phyloP scores from a whole-genome alignment of 2,797 vertebrate species.

The Rhynchotus rufescens region DNA sequence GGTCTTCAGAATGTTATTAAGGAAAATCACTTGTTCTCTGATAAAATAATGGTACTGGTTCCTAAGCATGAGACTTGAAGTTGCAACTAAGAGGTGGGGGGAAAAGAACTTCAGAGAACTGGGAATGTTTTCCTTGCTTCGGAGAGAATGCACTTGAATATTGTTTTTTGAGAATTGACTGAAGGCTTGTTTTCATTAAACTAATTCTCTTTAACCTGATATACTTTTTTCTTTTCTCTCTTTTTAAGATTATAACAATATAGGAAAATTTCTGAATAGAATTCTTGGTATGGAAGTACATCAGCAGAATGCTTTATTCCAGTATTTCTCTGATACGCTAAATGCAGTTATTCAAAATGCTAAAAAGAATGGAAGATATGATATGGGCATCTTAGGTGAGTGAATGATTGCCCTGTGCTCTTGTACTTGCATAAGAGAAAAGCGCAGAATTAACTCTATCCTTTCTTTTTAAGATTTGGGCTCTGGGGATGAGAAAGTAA shows the following conservation, averaged over 20 bases:
- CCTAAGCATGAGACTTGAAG: neutral
- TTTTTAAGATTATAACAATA: constrained; percentile 96
- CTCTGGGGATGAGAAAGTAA: constrained; percentile 97
- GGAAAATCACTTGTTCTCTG: neutral
- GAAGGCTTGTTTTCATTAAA: neutral
- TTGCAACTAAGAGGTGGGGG: neutral
- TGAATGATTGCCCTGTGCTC: neutral
- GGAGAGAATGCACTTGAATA: neutral
- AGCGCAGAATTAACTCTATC: neutral
- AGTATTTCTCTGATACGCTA: constrained; percentile 96
- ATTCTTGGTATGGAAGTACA: constrained; percentile 98
- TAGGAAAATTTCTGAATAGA: constrained; percentile 97
- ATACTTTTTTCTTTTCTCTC: neutral
- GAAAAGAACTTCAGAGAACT: neutral
- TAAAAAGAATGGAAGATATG: constrained; percentile 96
- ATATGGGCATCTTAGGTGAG: constrained; percentile 98
- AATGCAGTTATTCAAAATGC: constrained; percentile 96
- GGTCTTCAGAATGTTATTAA: neutral
- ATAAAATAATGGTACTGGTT: fast-evolving
- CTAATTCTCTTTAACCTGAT: neutral
- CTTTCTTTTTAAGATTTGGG: constrained; percentile 87
- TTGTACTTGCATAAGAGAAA: neutral
- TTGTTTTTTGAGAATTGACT: neutral
- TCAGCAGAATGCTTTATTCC: constrained; percentile 97
- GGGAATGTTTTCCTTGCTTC: neutral